Evolutionary conservation across 2,113 vertebrate species (phyloP).

Genomic region (Puntigrus tetrazona): DNA sequence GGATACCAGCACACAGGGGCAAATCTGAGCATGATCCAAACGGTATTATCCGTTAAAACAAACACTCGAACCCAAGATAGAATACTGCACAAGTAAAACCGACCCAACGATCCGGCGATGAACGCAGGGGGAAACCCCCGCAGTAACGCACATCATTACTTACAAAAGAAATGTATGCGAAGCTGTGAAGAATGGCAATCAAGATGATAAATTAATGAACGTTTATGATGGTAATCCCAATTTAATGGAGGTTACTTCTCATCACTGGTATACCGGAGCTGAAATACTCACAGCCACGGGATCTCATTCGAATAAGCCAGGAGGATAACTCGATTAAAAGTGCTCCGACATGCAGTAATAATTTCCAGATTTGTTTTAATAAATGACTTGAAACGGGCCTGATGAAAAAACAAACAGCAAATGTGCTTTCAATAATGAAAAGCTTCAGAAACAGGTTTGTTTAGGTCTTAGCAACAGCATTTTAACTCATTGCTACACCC

Average conservation of each 20-base stretch:
- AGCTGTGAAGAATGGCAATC: background rate
- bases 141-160: background rate
- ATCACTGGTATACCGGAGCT: background rate
- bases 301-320: background rate
- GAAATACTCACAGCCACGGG: background rate
- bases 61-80: background rate
- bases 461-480: background rate
- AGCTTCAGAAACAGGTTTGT: background rate
- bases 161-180: background rate
- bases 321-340: conserved; percentile 10
- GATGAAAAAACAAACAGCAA: background rate
- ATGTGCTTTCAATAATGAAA: conserved; percentile 33
- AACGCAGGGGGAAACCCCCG: background rate
- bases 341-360: background rate
- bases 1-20: conserved; percentile 42
- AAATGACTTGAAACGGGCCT: conserved; percentile 1
- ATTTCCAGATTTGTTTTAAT: conserved; percentile 6
- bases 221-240: background rate
- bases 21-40: conserved; percentile 35
- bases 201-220: background rate
- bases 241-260: conserved; percentile 5
- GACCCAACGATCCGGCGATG: background rate
- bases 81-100: conserved; percentile 10
- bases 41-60: conserved; percentile 26
- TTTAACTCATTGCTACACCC: background rate